Conservation (phyloP, 2,888 invertebrate genomes). For the Stomorhina lunata region DNA sequence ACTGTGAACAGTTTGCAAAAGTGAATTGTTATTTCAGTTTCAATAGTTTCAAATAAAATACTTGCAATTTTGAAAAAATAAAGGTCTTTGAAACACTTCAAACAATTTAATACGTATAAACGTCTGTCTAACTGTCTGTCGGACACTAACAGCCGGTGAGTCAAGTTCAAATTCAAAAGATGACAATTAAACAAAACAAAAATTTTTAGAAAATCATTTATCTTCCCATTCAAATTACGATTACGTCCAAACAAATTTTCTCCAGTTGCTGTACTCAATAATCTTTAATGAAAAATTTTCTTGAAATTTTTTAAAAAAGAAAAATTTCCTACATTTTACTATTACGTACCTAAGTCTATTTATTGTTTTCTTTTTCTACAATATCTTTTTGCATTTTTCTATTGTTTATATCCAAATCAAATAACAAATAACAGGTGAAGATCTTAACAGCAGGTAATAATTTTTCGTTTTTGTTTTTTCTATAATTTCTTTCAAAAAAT, state of each 20-base stretch:
- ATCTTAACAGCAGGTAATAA: slow-evolving; percentile 22
- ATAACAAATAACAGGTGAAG: slow-evolving; percentile 10
- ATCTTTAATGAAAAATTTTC: no score
- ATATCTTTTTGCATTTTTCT: background rate
- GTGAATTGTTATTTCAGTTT: background rate
- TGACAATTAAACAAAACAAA: background rate
- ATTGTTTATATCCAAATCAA: background rate
- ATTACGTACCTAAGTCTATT: no score
- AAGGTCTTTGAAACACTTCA: slow-evolving; percentile 11
- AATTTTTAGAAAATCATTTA: no score
- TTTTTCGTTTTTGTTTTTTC: background rate
- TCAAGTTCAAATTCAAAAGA: slow-evolving; percentile 3
- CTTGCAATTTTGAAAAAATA: no score
- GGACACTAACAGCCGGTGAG: slow-evolving; percentile 10
- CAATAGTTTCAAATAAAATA: background rate
- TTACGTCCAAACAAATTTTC: no score
- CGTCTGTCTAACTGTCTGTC: no score
- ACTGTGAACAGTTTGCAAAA: background rate
- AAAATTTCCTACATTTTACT: no score
- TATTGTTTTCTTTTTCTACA: background rate
- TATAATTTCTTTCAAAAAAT: slow-evolving; percentile 2
- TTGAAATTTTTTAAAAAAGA: no score
- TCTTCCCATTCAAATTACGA: no score
- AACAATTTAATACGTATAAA: background rate
- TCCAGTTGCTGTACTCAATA: no score